phyloP scores from a whole-genome alignment of 2,888 invertebrate genomes.

The Tortricodes alternella region DNA sequence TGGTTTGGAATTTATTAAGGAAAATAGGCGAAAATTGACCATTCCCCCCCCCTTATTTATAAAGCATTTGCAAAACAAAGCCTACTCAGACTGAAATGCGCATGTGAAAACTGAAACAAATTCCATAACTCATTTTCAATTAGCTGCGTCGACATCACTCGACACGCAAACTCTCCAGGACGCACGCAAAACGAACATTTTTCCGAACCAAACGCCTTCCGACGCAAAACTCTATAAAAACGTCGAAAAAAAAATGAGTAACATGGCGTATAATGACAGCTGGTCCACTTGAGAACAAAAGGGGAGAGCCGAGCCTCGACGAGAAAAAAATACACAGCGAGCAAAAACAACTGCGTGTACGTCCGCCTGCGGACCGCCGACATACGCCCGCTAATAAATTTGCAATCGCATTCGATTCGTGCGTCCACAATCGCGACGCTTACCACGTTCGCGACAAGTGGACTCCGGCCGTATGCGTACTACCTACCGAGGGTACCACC shows the following conservation, averaged over 20 bases:
- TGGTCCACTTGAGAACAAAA: constrained; percentile 84
- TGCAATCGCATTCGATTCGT: constrained; percentile 76
- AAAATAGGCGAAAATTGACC: no score
- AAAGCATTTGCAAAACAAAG: constrained; percentile 48
- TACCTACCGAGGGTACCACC: constrained; percentile 33
- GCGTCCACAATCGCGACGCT: constrained; percentile 53
- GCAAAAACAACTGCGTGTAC: constrained; percentile 76
- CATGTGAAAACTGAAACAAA: constrained; percentile 60
- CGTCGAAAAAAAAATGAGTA: constrained; percentile 81
- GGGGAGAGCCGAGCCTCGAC: constrained; percentile 79
- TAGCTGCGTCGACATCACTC: constrained; percentile 70
- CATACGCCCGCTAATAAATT: constrained; percentile 76
- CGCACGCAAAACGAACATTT: constrained; percentile 83
- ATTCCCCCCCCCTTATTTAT: constrained; percentile 22
- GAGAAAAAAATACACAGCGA: constrained; percentile 81
- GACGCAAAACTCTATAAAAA: constrained; percentile 81
- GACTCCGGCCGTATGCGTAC: constrained; percentile 49
- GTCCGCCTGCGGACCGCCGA: constrained; percentile 59
- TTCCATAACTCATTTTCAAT: constrained; percentile 75
- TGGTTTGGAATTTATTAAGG: no score
- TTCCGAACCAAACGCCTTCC: constrained; percentile 80
- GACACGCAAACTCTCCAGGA: constrained; percentile 76
- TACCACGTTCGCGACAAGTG: constrained; percentile 52
- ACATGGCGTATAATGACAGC: constrained; percentile 84
- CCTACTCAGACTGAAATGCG: constrained; percentile 52